phyloP scores from a whole-genome alignment of 2,113 vertebrate species.

The Myotis brandtii region DNA sequence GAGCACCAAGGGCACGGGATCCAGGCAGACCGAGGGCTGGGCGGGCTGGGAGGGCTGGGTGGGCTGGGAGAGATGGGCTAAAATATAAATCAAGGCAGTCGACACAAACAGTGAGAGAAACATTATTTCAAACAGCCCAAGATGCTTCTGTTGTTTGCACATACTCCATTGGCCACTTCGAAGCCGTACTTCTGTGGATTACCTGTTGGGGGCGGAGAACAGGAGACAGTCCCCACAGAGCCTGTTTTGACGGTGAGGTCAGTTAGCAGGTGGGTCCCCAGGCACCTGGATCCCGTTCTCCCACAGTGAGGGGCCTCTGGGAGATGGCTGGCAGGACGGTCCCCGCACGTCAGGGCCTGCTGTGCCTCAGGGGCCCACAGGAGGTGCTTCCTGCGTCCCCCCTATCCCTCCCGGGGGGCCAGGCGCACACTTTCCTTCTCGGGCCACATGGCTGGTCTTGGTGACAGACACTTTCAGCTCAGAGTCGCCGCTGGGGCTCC shows the following conservation, averaged over 20 bases:
- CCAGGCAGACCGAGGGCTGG: neutral
- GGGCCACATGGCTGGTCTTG: neutral
- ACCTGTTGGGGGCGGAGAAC: rapidly evolving
- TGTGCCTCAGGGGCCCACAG: neutral
- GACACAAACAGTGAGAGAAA: neutral
- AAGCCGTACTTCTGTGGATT: neutral
- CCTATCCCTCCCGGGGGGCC: neutral
- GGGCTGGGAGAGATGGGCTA: neutral
- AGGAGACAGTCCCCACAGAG: neutral
- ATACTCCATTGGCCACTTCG: neutral
- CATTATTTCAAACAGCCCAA: neutral
- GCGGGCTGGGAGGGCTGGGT: neutral
- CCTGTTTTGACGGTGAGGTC: neutral
- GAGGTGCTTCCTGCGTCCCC: neutral
- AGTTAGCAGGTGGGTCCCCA: rapidly evolving
- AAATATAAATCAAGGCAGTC: neutral
- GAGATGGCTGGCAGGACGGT: rapidly evolving
- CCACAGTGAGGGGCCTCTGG: neutral
- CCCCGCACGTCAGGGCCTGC: neutral
- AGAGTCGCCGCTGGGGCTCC: too few relatives aligned
- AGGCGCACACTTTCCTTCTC: neutral
- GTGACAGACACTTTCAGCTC: neutral
- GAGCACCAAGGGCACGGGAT: neutral
- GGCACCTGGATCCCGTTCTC: neutral
- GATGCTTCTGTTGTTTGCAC: neutral